Evolutionary conservation across 1,140 invertebrate genomes (phyloP), one percentile per base, ranked within the genome.

Genomic region (Popillia japonica): DNA sequence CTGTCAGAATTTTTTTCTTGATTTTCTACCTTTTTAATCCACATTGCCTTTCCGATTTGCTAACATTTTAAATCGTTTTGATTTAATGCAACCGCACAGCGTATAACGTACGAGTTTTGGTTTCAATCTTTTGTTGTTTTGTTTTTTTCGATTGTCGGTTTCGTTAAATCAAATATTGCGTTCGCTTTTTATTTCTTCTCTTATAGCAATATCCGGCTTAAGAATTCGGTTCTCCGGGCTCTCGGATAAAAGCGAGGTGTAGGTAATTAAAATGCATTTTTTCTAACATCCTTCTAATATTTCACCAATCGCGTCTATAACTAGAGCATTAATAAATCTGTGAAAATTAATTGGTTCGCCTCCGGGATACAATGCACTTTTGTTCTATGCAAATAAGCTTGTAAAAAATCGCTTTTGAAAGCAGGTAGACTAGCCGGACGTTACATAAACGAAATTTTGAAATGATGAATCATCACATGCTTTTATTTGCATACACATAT

Each of bases 261-360:
- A 55, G 17, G 48, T 55, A 55, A 55, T 68, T 68, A 68, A 68
- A 68, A 68, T 27, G 61, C 61, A 68, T 68, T 68, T 68, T 68
- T 68, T 68, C 61, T 27, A 68, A 68, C 27, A 68, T 68, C 61
- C 61, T 68, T 68, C 61, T 68, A 68, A 68, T 68, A 68, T 68
- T 68, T 68, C 61, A 68, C 61, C 27, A 22, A 68, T 68, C 61
- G 20, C 27, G 27, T 68, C 61, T 68, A 22, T 68, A 68, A 68
- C 61, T 14, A 22, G 61, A 68, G 20, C 61, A 68, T 68, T 68
- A 68, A 22, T 68, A 68, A 68, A 22, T 68, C 22, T 68, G 27
- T 23, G 11, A 23, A 34, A 22, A 68, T 22, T 68, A 68, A 68
- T 68, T 68, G 61, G 22, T 27, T 23, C 61, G 61, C 61, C 61